These are phyloP conservation scores for Sebastes miniatus DNA, from an alignment of 2,797 vertebrate genomes.

Conservation along the genomic window DNA sequence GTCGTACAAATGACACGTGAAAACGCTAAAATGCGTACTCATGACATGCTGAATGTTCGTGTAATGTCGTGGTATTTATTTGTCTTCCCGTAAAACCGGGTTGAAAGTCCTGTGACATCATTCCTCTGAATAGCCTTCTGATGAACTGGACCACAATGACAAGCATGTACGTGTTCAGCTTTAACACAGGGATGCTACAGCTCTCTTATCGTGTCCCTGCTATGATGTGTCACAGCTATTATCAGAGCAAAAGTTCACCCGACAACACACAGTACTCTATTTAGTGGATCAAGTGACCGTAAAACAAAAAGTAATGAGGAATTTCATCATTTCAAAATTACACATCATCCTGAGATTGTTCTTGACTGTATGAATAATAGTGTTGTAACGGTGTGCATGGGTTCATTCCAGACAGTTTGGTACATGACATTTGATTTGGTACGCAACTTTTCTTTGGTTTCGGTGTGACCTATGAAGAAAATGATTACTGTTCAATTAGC, in stretches of 20 bases:
- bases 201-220: background rate
- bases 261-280: background rate
- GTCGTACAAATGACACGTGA: too few species aligned
- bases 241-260: background rate
- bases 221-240: background rate
- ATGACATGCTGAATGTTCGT: too few species aligned
- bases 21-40: too few species aligned
- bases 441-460: background rate
- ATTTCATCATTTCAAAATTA: background rate
- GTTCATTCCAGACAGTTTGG: background rate
- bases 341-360: background rate
- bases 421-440: background rate
- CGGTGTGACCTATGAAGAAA: background rate
- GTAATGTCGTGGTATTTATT: too few species aligned
- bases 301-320: too few species aligned
- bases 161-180: background rate
- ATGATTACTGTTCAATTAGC: background rate
- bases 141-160: background rate
- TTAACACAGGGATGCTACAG: background rate
- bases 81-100: too few species aligned
- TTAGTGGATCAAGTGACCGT: background rate
- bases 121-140: background rate
- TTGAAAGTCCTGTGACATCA: background rate
- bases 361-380: too few species aligned
- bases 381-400: background rate